A percentile compares a stretch with the other conserved stretches of the same genome.
Conservation (phyloP, 2,888 invertebrate species). For the Drosophila yooni region DNA sequence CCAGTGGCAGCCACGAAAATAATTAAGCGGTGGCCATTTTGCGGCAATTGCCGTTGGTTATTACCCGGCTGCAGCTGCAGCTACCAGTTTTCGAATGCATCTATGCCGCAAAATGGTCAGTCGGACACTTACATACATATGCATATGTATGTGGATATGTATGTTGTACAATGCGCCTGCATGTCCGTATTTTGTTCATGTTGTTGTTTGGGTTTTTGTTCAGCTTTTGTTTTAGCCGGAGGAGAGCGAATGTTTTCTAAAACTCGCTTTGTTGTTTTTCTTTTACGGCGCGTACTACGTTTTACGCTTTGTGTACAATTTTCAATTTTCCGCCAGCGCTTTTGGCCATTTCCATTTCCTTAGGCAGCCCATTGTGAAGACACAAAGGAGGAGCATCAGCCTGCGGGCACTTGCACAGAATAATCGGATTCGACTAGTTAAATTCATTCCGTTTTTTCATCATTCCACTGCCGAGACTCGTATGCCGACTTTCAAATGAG, state of each 20-base stretch:
- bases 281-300: conserved; percentile 39
- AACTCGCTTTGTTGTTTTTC: conserved; percentile 48
- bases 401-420: conserved; percentile 54
- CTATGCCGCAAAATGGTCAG: conserved; percentile 38
- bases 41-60: conserved; percentile 3
- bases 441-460: conserved; percentile 42
- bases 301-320: conserved; percentile 66
- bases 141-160: not conserved
- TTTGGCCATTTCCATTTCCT: conserved; percentile 57
- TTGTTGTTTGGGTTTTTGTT: conserved; percentile 23
- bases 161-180: conserved; percentile 32
- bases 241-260: conserved; percentile 55
- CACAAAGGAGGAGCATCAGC: conserved; percentile 22
- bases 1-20: conserved; percentile 28
- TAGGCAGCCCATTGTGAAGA: conserved; percentile 38
- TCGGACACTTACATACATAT: not conserved
- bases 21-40: conserved; percentile 44
- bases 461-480: not conserved
- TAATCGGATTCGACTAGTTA: conserved; percentile 62
- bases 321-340: conserved; percentile 78
- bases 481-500: conserved; percentile 48
- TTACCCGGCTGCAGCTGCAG: conserved; percentile 19
- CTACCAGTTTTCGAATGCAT: conserved; percentile 41
- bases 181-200: conserved; percentile 26
- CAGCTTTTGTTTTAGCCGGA: conserved; percentile 29